A percentile compares a stretch with the other conserved stretches of the same genome.
phyloP scores from a whole-genome alignment of 1,140 invertebrate species.

The Neodiprion lecontei region DNA sequence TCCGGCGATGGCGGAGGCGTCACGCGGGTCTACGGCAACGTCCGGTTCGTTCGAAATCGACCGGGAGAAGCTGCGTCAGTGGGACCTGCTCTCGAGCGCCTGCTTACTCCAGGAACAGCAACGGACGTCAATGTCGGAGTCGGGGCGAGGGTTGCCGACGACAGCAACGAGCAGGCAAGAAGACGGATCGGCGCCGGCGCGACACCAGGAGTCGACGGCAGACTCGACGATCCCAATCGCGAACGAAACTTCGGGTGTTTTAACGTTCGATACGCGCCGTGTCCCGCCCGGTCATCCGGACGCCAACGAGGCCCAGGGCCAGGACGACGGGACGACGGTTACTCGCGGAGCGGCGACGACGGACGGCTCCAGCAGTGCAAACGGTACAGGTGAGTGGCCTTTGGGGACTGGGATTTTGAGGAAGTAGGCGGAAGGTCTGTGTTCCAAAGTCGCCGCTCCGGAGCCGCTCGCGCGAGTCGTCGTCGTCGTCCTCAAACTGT shows the following conservation, averaged over 20 bases:
- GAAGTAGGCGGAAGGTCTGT: slow-evolving; percentile 30
- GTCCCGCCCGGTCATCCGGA: slow-evolving; percentile 33
- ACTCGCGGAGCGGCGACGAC: slow-evolving; percentile 51
- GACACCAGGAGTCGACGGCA: slow-evolving; percentile 20
- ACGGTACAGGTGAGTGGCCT: slow-evolving; percentile 59
- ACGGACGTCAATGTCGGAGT: slow-evolving; percentile 49
- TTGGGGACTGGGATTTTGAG: slow-evolving; percentile 35
- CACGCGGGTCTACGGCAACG: slow-evolving; percentile 35
- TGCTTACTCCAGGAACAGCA: slow-evolving; percentile 62
- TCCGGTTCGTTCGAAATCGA: slow-evolving; percentile 73
- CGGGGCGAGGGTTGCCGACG: slow-evolving; percentile 52
- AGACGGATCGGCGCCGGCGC: neutral
- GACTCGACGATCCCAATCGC: slow-evolving; percentile 10
- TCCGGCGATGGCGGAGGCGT: slow-evolving; percentile 19
- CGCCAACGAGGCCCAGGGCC: slow-evolving; percentile 57
- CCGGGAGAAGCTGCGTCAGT: slow-evolving; percentile 83
- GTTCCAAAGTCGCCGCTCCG: slow-evolving; percentile 35
- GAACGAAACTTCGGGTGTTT: neutral
- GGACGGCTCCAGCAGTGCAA: slow-evolving; percentile 46
- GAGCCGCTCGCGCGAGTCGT: neutral
- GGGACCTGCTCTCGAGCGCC: slow-evolving; percentile 86
- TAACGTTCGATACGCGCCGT: neutral
- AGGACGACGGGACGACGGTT: slow-evolving; percentile 46
- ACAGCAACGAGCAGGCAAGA: slow-evolving; percentile 20
- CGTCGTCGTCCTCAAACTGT: neutral